Evolutionary conservation across 2,113 vertebrate species (phyloP), one percentile per base, ranked within the genome.

Genomic region (Muntiacus muntjak): DNA sequence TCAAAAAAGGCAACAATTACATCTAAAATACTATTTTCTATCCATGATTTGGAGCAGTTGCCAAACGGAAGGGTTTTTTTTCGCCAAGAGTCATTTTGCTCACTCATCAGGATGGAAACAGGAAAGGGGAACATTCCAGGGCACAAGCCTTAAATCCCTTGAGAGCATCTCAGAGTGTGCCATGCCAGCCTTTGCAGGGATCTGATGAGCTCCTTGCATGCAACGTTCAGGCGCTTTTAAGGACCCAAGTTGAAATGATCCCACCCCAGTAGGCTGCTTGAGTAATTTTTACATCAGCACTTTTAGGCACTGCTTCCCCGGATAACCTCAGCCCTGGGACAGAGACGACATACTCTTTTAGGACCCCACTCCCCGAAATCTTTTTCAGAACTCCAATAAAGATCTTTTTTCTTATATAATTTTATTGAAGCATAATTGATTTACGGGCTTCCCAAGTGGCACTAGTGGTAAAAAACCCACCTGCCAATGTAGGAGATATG

Each of bases 21-120:
- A 91, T 76, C 62, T 71, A 54, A 97, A 95, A 82, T 36, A 94
- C 81, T 87, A 36, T 86, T 97, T 97, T 97, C 85, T 82, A 83
- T 97, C 95, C 52, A 90, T 90, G 76, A 90, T 43, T 92, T 78
- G 4, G 9, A 36, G 6, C 7, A 57, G 7, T 93, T 96, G 95
- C 88, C 93, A 97, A 96, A 92, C 0, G 2, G 78, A 97, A 95
- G 57, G 57, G 10, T 30, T 21, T 26, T 71, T 71, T 85, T 47
- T 0, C 6, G 26, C 25, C 64, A 3, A 64, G 28, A 89, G 45
- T 62, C 89, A 96, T 71, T 93, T 92, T 55, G 40, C 40, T 82
- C 58, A 82, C 7, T 90, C 55, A 85, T 76, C 58, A 28, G 58
- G 21, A 33, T 95, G 33, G 45, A 89, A 92, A 95, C 71, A 89